phyloP scores from a whole-genome alignment of 1,140 invertebrate genomes.

The Laupala kohalensis region DNA sequence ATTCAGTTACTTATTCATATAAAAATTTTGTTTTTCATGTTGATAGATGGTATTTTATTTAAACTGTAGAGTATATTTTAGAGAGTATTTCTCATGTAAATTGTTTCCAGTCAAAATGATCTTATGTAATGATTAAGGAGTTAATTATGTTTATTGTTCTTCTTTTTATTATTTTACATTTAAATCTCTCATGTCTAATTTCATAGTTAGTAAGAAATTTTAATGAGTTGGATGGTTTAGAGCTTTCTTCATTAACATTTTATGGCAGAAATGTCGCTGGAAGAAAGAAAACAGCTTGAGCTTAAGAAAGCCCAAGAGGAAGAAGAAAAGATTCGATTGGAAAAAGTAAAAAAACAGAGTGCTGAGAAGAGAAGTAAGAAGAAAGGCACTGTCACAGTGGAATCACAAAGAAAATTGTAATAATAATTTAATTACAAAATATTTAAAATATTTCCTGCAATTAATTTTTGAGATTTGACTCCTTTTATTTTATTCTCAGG shows the following conservation, averaged over 20 bases:
- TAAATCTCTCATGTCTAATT: too few species aligned
- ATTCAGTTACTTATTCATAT: too few species aligned
- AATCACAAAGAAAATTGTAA: background rate
- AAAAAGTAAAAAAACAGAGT: conserved; percentile 37
- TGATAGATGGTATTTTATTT: too few species aligned
- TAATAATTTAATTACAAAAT: background rate
- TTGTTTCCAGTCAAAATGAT: too few species aligned
- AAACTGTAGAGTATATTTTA: too few species aligned
- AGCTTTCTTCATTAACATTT: conserved; percentile 1
- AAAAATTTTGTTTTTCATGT: too few species aligned
- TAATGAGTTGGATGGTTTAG: too few species aligned
- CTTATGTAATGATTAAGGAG: too few species aligned
- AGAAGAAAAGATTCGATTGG: conserved; percentile 38
- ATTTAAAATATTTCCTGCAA: background rate
- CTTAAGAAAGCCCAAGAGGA: conserved; percentile 36
- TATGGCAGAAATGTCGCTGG: conserved; percentile 18
- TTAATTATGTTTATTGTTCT: too few species aligned
- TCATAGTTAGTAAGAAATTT: too few species aligned
- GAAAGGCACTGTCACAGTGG: conserved; percentile 21
- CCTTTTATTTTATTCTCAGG: conserved; percentile 20
- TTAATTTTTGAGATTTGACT: background rate
- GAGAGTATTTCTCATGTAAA: too few species aligned
- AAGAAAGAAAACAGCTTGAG: conserved; percentile 30
- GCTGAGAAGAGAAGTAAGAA: conserved; percentile 18
- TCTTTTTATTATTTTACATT: too few species aligned